A percentile compares a stretch with the other conserved stretches of the same genome.
These are phyloP conservation scores for Cactoblastis cactorum DNA, from an alignment of 2,888 invertebrate species.

Conservation along the genomic window DNA sequence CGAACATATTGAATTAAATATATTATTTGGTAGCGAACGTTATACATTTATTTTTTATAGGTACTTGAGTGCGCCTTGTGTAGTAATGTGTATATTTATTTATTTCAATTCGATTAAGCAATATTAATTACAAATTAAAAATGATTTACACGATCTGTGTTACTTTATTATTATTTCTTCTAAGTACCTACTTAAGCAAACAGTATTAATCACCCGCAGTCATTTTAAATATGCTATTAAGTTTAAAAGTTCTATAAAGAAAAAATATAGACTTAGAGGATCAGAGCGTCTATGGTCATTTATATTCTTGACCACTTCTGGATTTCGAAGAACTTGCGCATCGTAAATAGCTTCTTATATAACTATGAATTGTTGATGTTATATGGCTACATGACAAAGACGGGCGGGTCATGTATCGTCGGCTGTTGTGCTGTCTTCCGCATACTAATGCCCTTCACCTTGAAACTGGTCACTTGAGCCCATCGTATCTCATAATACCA, in stretches of 20 bases:
- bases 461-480: constrained; percentile 33
- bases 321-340: neutral
- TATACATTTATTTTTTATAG: constrained; percentile 39
- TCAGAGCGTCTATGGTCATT: neutral
- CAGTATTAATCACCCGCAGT: too few relatives aligned
- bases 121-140: constrained; percentile 70
- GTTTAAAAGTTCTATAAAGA: too few relatives aligned
- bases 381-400: constrained; percentile 34
- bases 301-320: neutral
- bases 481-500: constrained; percentile 26
- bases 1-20: neutral
- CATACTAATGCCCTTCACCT: constrained; percentile 66
- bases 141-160: constrained; percentile 56
- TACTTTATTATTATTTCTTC: constrained; percentile 30
- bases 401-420: constrained; percentile 50
- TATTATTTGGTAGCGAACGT: constrained; percentile 22
- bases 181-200: too few relatives aligned
- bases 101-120: constrained; percentile 75
- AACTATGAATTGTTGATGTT: constrained; percentile 4
- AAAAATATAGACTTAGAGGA: too few relatives aligned
- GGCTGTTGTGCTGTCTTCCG: constrained; percentile 43
- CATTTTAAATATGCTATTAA: too few relatives aligned
- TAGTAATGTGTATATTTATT: constrained; percentile 60
- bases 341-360: neutral
- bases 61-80: constrained; percentile 53